A percentile compares a stretch with the other conserved stretches of the same genome.
Evolutionary conservation across 64 coral and sea anemone species (phyloP).

Genomic region (Dendronephthya gigantea): DNA sequence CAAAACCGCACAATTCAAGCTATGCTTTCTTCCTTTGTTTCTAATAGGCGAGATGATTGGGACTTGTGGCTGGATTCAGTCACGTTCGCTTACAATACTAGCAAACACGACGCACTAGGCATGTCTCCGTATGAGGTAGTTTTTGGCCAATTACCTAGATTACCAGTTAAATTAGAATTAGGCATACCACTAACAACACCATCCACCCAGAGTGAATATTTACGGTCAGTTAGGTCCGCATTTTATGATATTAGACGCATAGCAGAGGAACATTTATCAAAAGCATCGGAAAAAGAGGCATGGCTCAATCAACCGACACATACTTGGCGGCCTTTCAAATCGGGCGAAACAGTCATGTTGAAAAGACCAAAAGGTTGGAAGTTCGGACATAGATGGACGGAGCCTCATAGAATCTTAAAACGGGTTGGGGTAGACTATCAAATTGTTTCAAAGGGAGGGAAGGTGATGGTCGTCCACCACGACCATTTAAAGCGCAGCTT

Average conservation of each 20-base stretch:
- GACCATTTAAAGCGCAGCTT: neutral
- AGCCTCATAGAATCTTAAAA: neutral
- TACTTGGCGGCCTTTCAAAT: neutral
- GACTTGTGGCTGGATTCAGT: constrained; percentile 8
- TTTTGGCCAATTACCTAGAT: neutral
- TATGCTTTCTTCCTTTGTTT: constrained; percentile 19
- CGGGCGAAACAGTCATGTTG: neutral
- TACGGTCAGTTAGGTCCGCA: neutral
- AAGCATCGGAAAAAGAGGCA: neutral
- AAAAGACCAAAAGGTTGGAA: neutral
- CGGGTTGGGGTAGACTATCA: neutral
- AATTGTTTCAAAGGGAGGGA: neutral
- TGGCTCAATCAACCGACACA: neutral
- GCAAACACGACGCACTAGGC: neutral
- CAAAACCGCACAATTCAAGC: neutral
- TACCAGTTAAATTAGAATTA: neutral
- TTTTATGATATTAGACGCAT: neutral
- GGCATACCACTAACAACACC: neutral
- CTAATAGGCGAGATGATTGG: neutral
- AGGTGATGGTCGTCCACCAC: neutral
- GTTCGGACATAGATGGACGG: neutral
- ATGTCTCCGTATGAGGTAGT: neutral
- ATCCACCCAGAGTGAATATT: neutral
- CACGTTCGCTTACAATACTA: neutral
- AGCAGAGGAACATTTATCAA: neutral